These are phyloP conservation scores for Holocentrus rufus DNA, from an alignment of 2,797 vertebrate genomes.

Conservation along the genomic window DNA sequence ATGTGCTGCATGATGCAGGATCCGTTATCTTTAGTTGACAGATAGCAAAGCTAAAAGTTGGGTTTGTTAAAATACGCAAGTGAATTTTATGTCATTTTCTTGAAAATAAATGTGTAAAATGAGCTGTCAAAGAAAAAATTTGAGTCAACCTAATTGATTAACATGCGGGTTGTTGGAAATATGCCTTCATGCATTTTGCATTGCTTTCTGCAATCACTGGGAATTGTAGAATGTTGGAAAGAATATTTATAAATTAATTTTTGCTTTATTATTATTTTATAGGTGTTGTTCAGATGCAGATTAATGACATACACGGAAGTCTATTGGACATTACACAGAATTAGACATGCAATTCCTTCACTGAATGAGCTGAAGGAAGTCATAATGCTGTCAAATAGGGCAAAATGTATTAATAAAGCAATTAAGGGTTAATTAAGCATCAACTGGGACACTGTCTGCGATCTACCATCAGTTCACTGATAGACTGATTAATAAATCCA, in stretches of 20 bases:
- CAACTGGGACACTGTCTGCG: not conserved
- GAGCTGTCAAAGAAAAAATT: not conserved
- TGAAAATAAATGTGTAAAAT: not conserved
- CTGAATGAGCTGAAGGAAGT: not conserved
- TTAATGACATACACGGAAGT: not conserved
- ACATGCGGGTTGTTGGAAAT: not conserved
- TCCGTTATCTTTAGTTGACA: slow-evolving; percentile 39
- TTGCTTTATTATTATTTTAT: not conserved
- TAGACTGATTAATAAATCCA: not conserved
- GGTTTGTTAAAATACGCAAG: too few relatives aligned
- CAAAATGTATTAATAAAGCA: not conserved
- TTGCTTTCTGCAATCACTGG: not conserved
- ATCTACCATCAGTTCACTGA: not conserved
- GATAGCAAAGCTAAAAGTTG: not conserved
- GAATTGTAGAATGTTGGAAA: not conserved
- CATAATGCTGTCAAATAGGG: not conserved
- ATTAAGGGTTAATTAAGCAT: not conserved
- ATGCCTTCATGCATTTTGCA: not conserved
- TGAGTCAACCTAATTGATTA: not conserved
- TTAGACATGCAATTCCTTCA: not conserved
- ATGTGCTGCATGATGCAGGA: slow-evolving; percentile 31
- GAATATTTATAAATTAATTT: not conserved
- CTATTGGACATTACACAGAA: not conserved
- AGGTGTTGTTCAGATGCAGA: slow-evolving; percentile 1
- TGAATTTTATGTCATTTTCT: too few relatives aligned